phyloP scores from a whole-genome alignment of 2,797 vertebrate genomes.

The Anomalospiza imberbis region DNA sequence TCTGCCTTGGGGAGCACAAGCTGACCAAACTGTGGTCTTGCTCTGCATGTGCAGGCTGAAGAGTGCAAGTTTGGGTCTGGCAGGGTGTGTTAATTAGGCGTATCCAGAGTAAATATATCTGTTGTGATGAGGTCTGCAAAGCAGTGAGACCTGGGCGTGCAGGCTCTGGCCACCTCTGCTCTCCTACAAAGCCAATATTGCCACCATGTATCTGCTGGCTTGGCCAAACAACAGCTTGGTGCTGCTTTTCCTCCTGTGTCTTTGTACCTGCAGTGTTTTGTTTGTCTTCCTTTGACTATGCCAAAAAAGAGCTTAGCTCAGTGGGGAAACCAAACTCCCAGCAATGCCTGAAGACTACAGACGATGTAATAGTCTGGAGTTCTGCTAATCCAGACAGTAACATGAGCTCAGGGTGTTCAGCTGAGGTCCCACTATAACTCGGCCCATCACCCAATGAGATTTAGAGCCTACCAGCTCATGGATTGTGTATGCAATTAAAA shows the following conservation, averaged over 20 bases:
- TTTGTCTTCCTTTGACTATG: neutral
- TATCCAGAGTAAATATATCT: conserved; percentile 6
- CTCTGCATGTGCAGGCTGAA: neutral
- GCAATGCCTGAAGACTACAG: conserved; percentile 28
- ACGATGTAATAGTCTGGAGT: neutral
- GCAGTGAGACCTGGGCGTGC: neutral
- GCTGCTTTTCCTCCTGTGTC: neutral
- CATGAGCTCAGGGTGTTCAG: conserved; percentile 32
- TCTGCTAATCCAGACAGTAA: conserved; percentile 58
- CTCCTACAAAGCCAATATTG: neutral
- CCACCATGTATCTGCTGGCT: neutral
- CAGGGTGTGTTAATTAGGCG: conserved; percentile 2
- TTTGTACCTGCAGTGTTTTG: neutral
- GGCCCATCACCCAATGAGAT: conserved; percentile 34
- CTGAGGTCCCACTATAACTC: neutral
- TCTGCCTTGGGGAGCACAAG: neutral
- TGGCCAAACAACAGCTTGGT: neutral
- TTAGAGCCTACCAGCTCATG: conserved; percentile 41
- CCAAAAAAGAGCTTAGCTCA: conserved; percentile 12
- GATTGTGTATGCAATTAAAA: conserved; percentile 27
- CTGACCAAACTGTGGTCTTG: neutral
- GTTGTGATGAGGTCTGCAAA: conserved; percentile 7
- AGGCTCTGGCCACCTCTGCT: neutral
- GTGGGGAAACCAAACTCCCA: conserved; percentile 21
- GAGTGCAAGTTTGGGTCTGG: neutral